Conservation (phyloP, 2,797 vertebrate genomes). For the Xerus rutilus region DNA sequence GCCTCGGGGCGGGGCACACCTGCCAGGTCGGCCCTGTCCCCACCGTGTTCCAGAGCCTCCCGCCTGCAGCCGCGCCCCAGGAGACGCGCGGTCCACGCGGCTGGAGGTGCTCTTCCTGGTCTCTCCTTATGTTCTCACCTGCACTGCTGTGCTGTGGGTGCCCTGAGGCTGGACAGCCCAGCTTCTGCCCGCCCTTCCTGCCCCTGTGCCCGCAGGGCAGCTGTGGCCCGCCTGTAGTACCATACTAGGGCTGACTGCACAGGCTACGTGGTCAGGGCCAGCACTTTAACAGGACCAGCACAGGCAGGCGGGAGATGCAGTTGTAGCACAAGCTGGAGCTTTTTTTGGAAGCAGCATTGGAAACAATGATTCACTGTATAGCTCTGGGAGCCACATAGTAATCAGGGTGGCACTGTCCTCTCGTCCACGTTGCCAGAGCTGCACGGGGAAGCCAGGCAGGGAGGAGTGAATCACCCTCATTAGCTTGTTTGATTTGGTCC, state of each 20-base stretch:
- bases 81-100: too few relatives aligned
- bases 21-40: neutral
- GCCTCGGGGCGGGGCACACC: neutral
- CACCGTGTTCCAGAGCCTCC: neutral
- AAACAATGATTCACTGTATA: conserved; percentile 56
- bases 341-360: conserved; percentile 65
- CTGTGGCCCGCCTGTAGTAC: conserved; percentile 66
- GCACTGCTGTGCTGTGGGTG: neutral
- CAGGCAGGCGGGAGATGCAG: conserved; percentile 52
- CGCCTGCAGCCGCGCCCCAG: neutral
- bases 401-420: conserved; percentile 62
- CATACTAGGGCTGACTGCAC: conserved; percentile 65
- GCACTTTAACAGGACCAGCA: conserved; percentile 75
- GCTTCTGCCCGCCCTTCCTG: neutral
- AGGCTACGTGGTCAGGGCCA: conserved; percentile 76
- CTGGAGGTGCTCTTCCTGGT: too few relatives aligned
- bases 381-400: conserved; percentile 73
- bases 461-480: conserved; percentile 62
- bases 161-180: too few relatives aligned
- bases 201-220: conserved; percentile 56
- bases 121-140: conserved; percentile 27
- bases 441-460: conserved; percentile 27
- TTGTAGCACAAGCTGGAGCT: conserved; percentile 71
- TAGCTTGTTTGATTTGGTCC: conserved; percentile 72
- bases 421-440: conserved; percentile 38